Conservation (phyloP, 2,888 invertebrate species). For the Bombylius major region DNA sequence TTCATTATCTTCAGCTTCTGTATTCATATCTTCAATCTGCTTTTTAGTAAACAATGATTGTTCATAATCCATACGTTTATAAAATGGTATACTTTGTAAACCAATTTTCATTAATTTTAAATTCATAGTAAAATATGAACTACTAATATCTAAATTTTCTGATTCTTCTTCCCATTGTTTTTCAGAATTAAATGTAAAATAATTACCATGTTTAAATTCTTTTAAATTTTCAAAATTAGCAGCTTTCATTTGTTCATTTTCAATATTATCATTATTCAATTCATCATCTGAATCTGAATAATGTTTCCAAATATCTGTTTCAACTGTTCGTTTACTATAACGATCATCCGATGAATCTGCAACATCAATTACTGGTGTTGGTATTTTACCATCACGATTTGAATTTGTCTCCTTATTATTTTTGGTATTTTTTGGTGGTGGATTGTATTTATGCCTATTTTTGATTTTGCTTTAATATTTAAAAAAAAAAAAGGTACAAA, state of each 20-base stretch:
- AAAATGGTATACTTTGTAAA: slow-evolving; percentile 38
- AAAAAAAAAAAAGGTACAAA: too few species aligned
- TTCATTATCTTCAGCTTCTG: slow-evolving; percentile 27
- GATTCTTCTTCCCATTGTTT: slow-evolving; percentile 35
- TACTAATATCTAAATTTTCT: slow-evolving; percentile 24
- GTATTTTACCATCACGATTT: background rate
- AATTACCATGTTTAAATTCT: slow-evolving; percentile 28
- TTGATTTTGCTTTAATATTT: too few species aligned
- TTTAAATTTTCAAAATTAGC: slow-evolving; percentile 35
- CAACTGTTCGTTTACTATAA: slow-evolving; percentile 18
- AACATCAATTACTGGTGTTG: slow-evolving; percentile 24
- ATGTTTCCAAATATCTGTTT: background rate
- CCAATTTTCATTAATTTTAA: slow-evolving; percentile 32
- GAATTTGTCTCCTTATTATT: too few species aligned
- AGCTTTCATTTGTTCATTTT: slow-evolving; percentile 26
- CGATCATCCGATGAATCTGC: slow-evolving; percentile 33
- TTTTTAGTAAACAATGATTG: slow-evolving; percentile 33
- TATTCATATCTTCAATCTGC: slow-evolving; percentile 25
- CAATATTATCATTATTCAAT: slow-evolving; percentile 21
- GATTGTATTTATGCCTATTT: too few species aligned
- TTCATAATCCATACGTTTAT: slow-evolving; percentile 34
- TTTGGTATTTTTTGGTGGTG: too few species aligned
- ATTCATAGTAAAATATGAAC: slow-evolving; percentile 37
- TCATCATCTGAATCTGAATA: slow-evolving; percentile 16
- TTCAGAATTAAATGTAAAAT: slow-evolving; percentile 37